A percentile compares a stretch with the other conserved stretches of the same genome.
phyloP scores from a whole-genome alignment of 2,113 vertebrate species.

The Lepisosteus osseus region DNA sequence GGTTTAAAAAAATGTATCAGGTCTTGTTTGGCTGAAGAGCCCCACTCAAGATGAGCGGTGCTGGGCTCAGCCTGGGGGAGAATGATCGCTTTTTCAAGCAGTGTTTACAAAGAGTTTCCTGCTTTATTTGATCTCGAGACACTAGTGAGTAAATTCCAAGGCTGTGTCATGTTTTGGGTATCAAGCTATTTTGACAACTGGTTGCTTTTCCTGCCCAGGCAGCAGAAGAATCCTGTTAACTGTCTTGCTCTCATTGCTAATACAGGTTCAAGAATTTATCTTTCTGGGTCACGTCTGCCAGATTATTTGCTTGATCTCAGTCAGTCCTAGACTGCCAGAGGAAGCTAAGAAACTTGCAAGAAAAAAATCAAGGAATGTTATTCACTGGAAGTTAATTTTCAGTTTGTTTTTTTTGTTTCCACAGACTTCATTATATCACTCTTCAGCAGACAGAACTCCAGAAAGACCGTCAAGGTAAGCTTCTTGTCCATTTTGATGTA shows the following conservation, averaged over 20 bases:
- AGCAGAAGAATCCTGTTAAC: neutral
- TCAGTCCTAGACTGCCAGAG: neutral
- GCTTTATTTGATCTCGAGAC: conserved; percentile 12
- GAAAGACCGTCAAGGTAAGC: conserved; percentile 89
- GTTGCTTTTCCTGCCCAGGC: neutral
- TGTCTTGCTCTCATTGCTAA: neutral
- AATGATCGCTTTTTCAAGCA: conserved; percentile 7
- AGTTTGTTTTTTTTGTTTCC: conserved; percentile 58
- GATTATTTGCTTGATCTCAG: neutral
- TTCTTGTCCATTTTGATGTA: neutral
- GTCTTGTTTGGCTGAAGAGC: conserved; percentile 6
- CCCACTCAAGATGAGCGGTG: conserved; percentile 6
- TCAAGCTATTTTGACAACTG: neutral
- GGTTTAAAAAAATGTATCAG: neutral
- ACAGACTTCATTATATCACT: conserved; percentile 83
- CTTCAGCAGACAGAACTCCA: conserved; percentile 74
- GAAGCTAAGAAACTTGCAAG: neutral
- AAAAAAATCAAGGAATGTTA: conserved; percentile 29
- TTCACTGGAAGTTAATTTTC: conserved; percentile 48
- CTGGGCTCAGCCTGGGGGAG: conserved; percentile 15
- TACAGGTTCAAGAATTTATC: neutral
- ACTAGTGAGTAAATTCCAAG: conserved; percentile 15
- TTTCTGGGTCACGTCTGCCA: neutral
- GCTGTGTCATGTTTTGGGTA: neutral
- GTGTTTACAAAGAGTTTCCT: conserved; percentile 21